Percentiles rank a stretch among this genome's conserved stretches.
These are phyloP conservation scores for Phalacrocorax brasilianus DNA, from an alignment of 2,113 vertebrate species.

Conservation along the genomic window DNA sequence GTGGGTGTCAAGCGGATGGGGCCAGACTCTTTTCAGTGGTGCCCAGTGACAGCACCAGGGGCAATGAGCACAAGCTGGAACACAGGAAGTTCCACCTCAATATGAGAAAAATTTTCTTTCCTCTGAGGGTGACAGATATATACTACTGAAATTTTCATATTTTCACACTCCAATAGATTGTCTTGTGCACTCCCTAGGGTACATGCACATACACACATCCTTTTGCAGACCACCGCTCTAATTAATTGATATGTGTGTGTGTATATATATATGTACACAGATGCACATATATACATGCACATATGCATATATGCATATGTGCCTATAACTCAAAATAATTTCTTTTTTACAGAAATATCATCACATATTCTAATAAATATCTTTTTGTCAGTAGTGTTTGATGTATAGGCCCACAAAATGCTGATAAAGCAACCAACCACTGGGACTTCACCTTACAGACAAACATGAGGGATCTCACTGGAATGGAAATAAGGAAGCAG, in stretches of 20 bases:
- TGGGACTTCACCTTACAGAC: background rate
- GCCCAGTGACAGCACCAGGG: too few species aligned
- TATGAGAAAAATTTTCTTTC: too few species aligned
- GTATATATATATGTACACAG: accelerated
- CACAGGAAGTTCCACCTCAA: too few species aligned
- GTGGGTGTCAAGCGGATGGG: too few species aligned
- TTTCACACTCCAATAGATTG: background rate
- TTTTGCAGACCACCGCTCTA: background rate
- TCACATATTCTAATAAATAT: background rate
- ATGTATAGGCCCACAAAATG: background rate
- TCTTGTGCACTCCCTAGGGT: background rate
- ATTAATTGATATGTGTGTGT: background rate
- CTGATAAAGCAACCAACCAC: background rate
- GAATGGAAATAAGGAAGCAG: background rate
- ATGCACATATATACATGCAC: background rate
- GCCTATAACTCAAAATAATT: background rate
- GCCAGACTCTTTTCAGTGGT: too few species aligned
- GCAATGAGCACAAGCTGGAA: too few species aligned
- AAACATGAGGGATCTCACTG: background rate
- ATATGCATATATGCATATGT: too few species aligned
- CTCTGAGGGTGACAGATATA: too few species aligned
- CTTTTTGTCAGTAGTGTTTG: background rate
- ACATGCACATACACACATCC: background rate
- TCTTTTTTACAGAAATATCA: background rate
- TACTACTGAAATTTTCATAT: background rate